phyloP scores from a whole-genome alignment of 2,113 vertebrate species.

The Syngnathus floridae region DNA sequence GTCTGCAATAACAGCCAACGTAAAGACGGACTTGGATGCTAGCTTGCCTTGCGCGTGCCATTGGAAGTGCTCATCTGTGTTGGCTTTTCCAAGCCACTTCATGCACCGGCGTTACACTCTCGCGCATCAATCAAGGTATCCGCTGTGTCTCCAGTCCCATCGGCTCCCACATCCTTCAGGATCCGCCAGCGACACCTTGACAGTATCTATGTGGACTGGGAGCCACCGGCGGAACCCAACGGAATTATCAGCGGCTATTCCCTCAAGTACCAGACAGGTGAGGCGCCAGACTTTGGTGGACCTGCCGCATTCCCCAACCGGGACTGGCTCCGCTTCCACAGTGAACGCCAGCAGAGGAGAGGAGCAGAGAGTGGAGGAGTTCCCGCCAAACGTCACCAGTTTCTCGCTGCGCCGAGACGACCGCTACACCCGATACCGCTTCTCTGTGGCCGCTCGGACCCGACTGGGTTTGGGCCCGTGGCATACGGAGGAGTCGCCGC shows the following conservation, averaged over 20 bases:
- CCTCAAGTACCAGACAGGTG: conserved; percentile 85
- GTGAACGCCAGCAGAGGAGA: conserved; percentile 83
- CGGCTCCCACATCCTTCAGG: conserved; percentile 81
- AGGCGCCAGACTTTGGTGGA: conserved; percentile 1
- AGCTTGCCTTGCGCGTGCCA: neutral
- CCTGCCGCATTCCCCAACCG: neutral
- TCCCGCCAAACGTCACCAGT: conserved; percentile 83
- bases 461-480: conserved; percentile 80
- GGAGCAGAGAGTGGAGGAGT: conserved; percentile 71
- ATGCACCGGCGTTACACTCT: too few relatives aligned
- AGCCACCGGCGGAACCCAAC: conserved; percentile 87
- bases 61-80: too few relatives aligned
- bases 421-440: conserved; percentile 87
- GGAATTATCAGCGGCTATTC: conserved; percentile 87
- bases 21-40: neutral
- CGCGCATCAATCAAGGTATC: neutral
- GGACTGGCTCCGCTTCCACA: conserved; percentile 50
- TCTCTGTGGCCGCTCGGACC: conserved; percentile 81
- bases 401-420: conserved; percentile 83
- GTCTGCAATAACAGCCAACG: too few relatives aligned
- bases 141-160: conserved; percentile 77
- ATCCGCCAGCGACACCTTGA: conserved; percentile 90
- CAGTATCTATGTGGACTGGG: conserved; percentile 89
- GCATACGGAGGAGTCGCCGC: conserved; percentile 79
- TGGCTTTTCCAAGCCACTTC: too few relatives aligned